Evolutionary conservation across 2,888 invertebrate species (phyloP).

Genomic region (Rambutsinella grinnellia): DNA sequence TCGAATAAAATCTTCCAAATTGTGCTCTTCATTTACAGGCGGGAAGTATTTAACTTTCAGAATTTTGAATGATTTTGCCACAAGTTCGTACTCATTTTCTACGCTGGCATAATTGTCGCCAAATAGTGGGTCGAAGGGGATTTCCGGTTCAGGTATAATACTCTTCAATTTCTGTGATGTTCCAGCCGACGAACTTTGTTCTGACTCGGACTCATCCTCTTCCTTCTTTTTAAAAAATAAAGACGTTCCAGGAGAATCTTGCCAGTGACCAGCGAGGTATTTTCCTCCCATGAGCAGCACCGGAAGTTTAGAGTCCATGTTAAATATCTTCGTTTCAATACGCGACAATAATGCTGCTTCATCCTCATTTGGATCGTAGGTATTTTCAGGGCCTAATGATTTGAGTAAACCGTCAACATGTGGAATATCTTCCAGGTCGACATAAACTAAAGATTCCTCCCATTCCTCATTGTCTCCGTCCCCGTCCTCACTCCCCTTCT

Average conservation of each 20-base stretch:
- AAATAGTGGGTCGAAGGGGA: conserved; percentile 55
- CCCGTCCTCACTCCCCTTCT: background rate
- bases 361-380: conserved; percentile 16
- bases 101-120: conserved; percentile 22
- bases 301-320: conserved; percentile 59
- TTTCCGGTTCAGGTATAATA: conserved; percentile 50
- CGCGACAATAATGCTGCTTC: conserved; percentile 34
- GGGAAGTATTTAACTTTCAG: conserved; percentile 46
- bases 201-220: background rate
- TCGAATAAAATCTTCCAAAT: conserved; percentile 37
- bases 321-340: conserved; percentile 55
- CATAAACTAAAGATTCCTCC: conserved; percentile 61
- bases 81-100: conserved; percentile 51
- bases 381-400: conserved; percentile 31
- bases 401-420: conserved; percentile 60
- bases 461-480: conserved; percentile 53
- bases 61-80: conserved; percentile 57
- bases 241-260: conserved; percentile 57
- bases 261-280: conserved; percentile 58
- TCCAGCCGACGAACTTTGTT: background rate
- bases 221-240: conserved; percentile 59
- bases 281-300: conserved; percentile 56
- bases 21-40: conserved; percentile 31
- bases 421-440: conserved; percentile 64
- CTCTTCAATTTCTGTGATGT: conserved; percentile 25